Evolutionary conservation across 2,113 vertebrate species (phyloP), one percentile per base, ranked within the genome.

Genomic region (Channa argus): DNA sequence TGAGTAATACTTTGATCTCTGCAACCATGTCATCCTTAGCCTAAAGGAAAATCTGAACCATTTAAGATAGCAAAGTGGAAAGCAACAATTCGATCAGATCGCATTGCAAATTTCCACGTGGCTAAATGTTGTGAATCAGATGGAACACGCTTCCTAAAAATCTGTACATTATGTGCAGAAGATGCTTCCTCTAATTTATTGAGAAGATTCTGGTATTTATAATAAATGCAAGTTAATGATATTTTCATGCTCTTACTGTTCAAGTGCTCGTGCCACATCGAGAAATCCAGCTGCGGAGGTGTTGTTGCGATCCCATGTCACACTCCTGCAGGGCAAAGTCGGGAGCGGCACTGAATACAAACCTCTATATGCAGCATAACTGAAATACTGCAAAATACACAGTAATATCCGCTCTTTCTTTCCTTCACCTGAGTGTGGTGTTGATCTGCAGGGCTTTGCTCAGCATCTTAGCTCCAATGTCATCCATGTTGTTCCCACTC

Each of bases 401-500:
- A 44, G 2, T n/a, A 14, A n/a, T 3, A n/a, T 43, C 50, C 3
- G 33, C 3, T 6, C 8, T 41, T 11, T 12, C 0, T 38, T 52
- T 36, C 3, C 58, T 58, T 63, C 72, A 90, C 92, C 91, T 92
- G 75, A 93, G 91, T 0, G 91, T 92, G 52, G 91, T 93, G 83
- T 93, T 93, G 82, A 93, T 92, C 77, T 93, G 95, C 84, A 97
- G 87, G n/a, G 96, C 96, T 86, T 97, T 97, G 76, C 95, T 96
- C 61, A 97, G 90, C 96, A 97, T 97, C 92, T 96, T 96, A 79
- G 96, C 96, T 8, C 96, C 96, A 0, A 96, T 95, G 89, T 97
- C 95, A 6, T 96, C 96, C 95, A 97, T 95, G 89, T 90, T 89
- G 54, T 97, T 97, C 56, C 96, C 96, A 0, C 95, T 96, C 69